A percentile compares a stretch with the other conserved stretches of the same genome.
Conservation (phyloP, 2,797 vertebrate genomes). For the Chloroceryle amazona region DNA sequence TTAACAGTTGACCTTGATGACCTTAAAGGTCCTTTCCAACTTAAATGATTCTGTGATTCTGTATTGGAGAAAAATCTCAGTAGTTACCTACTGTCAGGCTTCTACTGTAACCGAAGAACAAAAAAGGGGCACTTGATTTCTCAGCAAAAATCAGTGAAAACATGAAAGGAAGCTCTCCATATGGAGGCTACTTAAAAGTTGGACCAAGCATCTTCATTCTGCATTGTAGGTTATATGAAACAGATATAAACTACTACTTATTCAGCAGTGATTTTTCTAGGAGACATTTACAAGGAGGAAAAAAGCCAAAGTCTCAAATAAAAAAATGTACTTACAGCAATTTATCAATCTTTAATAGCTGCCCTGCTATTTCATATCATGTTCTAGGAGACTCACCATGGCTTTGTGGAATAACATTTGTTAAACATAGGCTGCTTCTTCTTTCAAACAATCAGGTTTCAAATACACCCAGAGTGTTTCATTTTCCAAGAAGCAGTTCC, state of each 20-base stretch:
- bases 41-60: background rate
- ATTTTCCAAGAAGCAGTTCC: conserved; percentile 20
- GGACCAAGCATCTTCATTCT: background rate
- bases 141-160: background rate
- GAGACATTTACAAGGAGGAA: conserved; percentile 47
- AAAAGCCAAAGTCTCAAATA: conserved; percentile 22
- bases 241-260: conserved; percentile 2
- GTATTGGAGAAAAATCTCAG: background rate
- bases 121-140: background rate
- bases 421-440: conserved; percentile 10
- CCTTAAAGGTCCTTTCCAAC: background rate
- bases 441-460: conserved; percentile 23
- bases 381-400: conserved; percentile 8
- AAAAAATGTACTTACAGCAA: conserved; percentile 10
- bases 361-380: conserved; percentile 49
- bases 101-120: background rate
- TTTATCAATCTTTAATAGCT: conserved; percentile 59
- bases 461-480: background rate
- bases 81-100: background rate
- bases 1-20: background rate
- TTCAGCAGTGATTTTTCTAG: background rate
- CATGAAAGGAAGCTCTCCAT: background rate
- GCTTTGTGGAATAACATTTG: conserved; percentile 43
- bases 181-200: background rate
- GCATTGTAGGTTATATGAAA: conserved; percentile 2